These are phyloP conservation scores for Agriotes lineatus DNA, from an alignment of 2,888 invertebrate genomes.

Conservation along the genomic window DNA sequence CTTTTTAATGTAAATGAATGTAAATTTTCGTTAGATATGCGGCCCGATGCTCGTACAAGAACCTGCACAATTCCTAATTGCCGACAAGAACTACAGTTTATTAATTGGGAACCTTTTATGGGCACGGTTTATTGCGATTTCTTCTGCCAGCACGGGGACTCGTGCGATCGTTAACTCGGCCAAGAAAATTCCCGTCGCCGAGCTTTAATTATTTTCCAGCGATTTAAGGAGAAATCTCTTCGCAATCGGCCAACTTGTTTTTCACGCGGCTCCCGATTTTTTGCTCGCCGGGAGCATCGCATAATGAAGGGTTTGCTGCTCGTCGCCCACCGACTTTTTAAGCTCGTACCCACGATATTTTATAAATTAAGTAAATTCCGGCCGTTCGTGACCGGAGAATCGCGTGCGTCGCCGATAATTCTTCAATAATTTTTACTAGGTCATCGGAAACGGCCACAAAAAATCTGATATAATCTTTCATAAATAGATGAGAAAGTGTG, in stretches of 20 bases:
- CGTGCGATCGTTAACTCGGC: constrained; percentile 26
- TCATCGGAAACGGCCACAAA: constrained; percentile 59
- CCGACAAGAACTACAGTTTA: constrained; percentile 51
- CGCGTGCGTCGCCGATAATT: constrained; percentile 61
- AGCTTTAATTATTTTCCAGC: constrained; percentile 11
- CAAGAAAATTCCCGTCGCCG: constrained; percentile 2
- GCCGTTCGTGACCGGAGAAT: constrained; percentile 59
- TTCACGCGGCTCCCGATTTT: constrained; percentile 37
- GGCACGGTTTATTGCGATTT: constrained; percentile 37
- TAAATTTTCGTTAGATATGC: constrained; percentile 61
- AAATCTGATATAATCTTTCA: constrained; percentile 47
- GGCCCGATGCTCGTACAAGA: constrained; percentile 54
- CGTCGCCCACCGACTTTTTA: constrained; percentile 42
- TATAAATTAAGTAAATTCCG: constrained; percentile 56
- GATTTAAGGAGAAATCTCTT: constrained; percentile 17
- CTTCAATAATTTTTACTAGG: constrained; percentile 61
- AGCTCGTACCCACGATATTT: constrained; percentile 51
- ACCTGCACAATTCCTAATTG: constrained; percentile 61
- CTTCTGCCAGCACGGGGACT: constrained; percentile 28
- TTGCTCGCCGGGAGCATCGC: constrained; percentile 29
- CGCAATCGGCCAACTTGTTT: constrained; percentile 7
- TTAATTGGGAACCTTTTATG: constrained; percentile 48
- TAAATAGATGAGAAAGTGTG: constrained; percentile 52
- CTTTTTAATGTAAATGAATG: constrained; percentile 62
- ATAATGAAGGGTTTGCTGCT: constrained; percentile 49